These are phyloP conservation scores for Hypothenemus hampei DNA, from an alignment of 1,140 invertebrate genomes.

Conservation along the genomic window DNA sequence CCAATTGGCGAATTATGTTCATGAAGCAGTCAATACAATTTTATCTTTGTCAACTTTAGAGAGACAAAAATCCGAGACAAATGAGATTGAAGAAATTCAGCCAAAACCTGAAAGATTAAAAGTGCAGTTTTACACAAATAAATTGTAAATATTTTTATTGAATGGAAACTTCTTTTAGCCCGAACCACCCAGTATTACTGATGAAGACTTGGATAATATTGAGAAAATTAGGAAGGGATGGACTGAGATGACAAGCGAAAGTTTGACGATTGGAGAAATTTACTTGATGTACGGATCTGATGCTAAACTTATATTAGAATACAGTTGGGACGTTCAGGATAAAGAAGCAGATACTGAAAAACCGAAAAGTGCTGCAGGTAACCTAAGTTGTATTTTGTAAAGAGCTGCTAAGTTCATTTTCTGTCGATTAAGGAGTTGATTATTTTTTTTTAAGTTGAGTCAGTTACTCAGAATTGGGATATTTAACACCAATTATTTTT, in stretches of 20 bases:
- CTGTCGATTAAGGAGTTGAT: no score
- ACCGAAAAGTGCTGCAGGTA: constrained; percentile 16
- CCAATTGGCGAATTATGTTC: constrained; percentile 30
- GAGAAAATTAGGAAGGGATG: constrained; percentile 69
- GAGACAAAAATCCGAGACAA: constrained; percentile 16
- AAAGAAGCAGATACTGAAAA: constrained; percentile 24
- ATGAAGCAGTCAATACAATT: constrained; percentile 41
- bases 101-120: constrained; percentile 1
- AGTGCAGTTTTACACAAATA: no score
- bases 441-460: no score
- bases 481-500: no score
- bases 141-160: neutral
- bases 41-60: constrained; percentile 30
- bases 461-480: no score
- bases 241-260: constrained; percentile 67
- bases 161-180: constrained; percentile 1
- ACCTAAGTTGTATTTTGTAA: neutral
- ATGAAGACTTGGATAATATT: constrained; percentile 34
- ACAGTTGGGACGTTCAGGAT: constrained; percentile 63
- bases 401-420: no score
- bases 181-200: neutral
- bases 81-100: constrained; percentile 13
- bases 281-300: constrained; percentile 84
- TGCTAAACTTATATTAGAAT: constrained; percentile 74
- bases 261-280: constrained; percentile 82